Base-by-base conservation (phyloP, 2,888 invertebrate species). In the Drosophila helvetica region DNA sequence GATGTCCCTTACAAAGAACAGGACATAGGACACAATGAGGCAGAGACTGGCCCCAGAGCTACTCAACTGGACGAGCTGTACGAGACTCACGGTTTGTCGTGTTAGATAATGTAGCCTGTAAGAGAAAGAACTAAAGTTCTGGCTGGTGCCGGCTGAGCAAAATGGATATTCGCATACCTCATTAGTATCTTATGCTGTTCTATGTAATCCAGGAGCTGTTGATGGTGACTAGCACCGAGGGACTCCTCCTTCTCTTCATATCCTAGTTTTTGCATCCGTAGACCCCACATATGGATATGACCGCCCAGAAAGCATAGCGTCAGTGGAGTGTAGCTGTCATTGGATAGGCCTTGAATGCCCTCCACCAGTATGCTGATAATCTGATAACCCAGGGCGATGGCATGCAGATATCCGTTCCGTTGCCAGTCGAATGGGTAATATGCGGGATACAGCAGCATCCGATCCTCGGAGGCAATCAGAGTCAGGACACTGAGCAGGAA, bases 391-490 rank as follows among this genome's bases (percentile, higher is more conserved):
- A 75, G 9, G 10, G 69, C 73, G 8, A 72, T 0, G 1, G 22
- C 33, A 18, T 50, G 83, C 1, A 15, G 4, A 0, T 17, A 22
- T 3, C 9, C 18, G 19, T 33, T 74, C 6, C 6, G 3, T 0
- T 12, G 54, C 73, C 74, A 75, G 17, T 88, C 55, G 8, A 86
- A 88, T 0, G 86, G 86, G 7, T 80, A 62, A 60, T 80, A 88
- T 0, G 79, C 86, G 9, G 68, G 48, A 27, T 77, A 86, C 0
- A 86, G 1, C 1, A 88, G 10, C 9, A 71, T 53, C 3, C 42
- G 47, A 1, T 63, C 18, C 0, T 56, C 65, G 4, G 15, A 18
- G 0, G 48, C 9, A 0, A 88, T 0, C 9, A 70, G 30, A 6
- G 67, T 19, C 0, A 78, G 6, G 0, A 18, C 3, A 5, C 15